Conservation (phyloP, 2,888 invertebrate genomes). For the Quadriops clusia region DNA sequence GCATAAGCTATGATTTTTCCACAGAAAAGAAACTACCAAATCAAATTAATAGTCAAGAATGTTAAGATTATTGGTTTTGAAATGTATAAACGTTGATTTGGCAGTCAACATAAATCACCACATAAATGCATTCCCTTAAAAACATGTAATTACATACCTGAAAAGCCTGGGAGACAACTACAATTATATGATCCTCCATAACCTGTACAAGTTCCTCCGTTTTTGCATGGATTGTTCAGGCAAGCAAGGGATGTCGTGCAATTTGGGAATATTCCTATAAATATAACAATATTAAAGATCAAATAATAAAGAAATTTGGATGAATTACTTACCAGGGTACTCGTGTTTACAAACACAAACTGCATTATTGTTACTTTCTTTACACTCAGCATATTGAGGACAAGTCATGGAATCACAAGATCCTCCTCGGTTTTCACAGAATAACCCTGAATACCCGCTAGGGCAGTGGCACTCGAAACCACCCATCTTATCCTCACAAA, state of each 20-base stretch:
- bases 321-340: constrained; percentile 40
- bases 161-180: constrained; percentile 56
- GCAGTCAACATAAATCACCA: constrained; percentile 6
- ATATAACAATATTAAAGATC: too few relatives aligned
- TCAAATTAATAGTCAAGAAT: too few relatives aligned
- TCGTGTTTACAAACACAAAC: constrained; percentile 56
- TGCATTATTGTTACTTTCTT: constrained; percentile 39
- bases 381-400: constrained; percentile 55
- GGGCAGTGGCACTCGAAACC: constrained; percentile 46
- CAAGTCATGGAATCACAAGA: constrained; percentile 46
- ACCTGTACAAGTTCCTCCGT: constrained; percentile 60
- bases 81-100: too few relatives aligned
- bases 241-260: constrained; percentile 40
- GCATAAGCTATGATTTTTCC: constrained; percentile 4
- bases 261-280: constrained; percentile 25
- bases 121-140: constrained; percentile 2
- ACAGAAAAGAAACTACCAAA: background rate
- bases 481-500: constrained; percentile 45
- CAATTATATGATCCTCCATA: constrained; percentile 51
- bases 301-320: constrained; percentile 2
- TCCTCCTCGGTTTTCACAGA: too few relatives aligned
- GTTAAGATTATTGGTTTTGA: too few relatives aligned
- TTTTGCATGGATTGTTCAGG: constrained; percentile 57
- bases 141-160: constrained; percentile 39
- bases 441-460: constrained; percentile 41